A percentile compares a stretch with the other conserved stretches of the same genome.
phyloP scores from a whole-genome alignment of 2,113 vertebrate species.

The Psittacus erithacus region DNA sequence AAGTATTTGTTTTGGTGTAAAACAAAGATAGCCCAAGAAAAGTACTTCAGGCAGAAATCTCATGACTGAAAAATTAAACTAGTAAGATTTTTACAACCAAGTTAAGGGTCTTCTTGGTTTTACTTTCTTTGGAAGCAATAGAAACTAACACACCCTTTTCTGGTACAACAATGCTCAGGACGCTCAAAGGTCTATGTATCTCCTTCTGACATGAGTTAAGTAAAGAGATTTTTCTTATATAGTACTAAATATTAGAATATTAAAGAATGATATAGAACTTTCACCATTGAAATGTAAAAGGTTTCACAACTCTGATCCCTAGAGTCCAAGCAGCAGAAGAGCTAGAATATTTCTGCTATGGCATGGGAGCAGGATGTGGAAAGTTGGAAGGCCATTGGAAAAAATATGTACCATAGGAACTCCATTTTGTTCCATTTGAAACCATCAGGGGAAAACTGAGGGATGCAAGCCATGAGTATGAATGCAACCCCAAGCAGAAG shows the following conservation, averaged over 20 bases:
- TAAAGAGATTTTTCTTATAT: conserved; percentile 41
- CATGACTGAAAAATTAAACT: conserved; percentile 29
- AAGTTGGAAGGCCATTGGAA: background rate
- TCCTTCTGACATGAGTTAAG: background rate
- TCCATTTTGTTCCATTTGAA: conserved; percentile 4
- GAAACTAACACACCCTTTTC: background rate
- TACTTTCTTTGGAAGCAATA: conserved; percentile 54
- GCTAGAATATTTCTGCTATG: background rate
- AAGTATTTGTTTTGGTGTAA: conserved; percentile 73
- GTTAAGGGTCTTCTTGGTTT: conserved; percentile 12
- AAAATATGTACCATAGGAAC: background rate
- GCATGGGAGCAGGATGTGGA: conserved; percentile 10
- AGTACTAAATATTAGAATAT: background rate
- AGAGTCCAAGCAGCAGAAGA: background rate
- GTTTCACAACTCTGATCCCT: conserved; percentile 27
- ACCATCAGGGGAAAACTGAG: background rate
- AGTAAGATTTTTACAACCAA: conserved; percentile 49
- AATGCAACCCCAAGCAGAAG: background rate
- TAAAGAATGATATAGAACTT: background rate
- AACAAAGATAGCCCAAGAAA: conserved; percentile 66
- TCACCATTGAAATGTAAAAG: background rate
- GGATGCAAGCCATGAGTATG: background rate
- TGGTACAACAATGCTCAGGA: conserved; percentile 8
- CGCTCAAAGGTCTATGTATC: background rate
- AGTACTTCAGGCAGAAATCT: conserved; percentile 66